Conservation (phyloP, 2,797 vertebrate genomes). For the Helicolenus hilgendorfi region DNA sequence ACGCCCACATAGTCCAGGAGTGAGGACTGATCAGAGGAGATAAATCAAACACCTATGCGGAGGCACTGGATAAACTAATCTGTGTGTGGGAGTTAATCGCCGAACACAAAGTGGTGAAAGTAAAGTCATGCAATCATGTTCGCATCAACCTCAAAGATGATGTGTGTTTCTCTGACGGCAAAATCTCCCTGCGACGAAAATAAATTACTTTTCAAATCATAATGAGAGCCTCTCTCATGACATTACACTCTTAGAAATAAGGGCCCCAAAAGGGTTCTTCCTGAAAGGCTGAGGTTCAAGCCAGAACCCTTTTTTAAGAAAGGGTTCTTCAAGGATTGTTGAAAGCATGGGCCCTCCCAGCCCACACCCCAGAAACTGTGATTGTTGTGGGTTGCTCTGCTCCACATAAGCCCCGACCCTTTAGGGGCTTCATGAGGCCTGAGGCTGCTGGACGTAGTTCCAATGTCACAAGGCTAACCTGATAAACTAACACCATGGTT, state of each 20-base stretch:
- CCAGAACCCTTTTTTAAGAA: too few relatives aligned
- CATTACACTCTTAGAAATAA: not conserved
- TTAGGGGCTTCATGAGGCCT: too few relatives aligned
- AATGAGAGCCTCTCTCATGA: constrained; percentile 38
- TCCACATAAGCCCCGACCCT: too few relatives aligned
- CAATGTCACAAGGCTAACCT: too few relatives aligned
- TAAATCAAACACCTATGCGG: not conserved
- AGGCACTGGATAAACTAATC: not conserved
- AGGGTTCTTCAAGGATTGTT: too few relatives aligned
- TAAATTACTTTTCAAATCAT: constrained; percentile 68
- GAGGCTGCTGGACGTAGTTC: too few relatives aligned
- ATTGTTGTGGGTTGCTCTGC: too few relatives aligned
- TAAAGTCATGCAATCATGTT: not conserved
- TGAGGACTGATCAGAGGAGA: not conserved
- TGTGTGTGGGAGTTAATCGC: constrained; percentile 4
- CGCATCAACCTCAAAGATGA: not conserved
- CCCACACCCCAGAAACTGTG: too few relatives aligned
- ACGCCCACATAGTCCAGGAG: not conserved
- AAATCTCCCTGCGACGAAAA: constrained; percentile 38
- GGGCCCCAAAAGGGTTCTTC: not conserved
- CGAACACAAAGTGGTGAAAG: not conserved
- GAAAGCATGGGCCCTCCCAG: too few relatives aligned
- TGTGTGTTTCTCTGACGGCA: not conserved
- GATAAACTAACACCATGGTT: too few relatives aligned
- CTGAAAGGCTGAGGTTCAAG: not conserved